phyloP scores from a whole-genome alignment of 2,888 invertebrate genomes.

The Cryptophagus acutangulus region DNA sequence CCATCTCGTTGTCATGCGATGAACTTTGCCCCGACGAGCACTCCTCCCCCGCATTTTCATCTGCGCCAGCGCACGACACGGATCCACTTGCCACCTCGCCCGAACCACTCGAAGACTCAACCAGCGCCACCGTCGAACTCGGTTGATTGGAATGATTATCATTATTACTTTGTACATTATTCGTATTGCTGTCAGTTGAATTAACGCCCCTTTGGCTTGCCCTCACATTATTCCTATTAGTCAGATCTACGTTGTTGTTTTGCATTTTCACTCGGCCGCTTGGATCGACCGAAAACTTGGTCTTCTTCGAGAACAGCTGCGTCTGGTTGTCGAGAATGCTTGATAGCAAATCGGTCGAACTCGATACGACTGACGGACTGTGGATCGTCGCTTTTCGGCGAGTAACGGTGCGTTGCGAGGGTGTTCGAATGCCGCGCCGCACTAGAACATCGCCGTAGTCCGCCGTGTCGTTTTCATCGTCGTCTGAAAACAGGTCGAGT shows the following conservation, averaged over 20 bases:
- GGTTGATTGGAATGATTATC: slow-evolving; percentile 2
- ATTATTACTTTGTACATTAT: not conserved
- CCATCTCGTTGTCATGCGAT: no score
- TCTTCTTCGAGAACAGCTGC: slow-evolving; percentile 62
- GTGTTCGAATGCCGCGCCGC: slow-evolving; percentile 20
- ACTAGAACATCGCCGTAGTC: slow-evolving; percentile 27
- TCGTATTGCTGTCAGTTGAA: slow-evolving; percentile 5
- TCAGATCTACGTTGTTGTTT: slow-evolving; percentile 15
- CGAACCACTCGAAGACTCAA: no score
- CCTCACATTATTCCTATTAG: slow-evolving; percentile 1
- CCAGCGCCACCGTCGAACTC: no score
- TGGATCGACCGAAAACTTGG: slow-evolving; percentile 54
- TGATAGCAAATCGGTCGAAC: slow-evolving; percentile 60
- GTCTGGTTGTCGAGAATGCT: slow-evolving; percentile 68
- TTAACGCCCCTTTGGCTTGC: not conserved
- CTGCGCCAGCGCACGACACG: no score
- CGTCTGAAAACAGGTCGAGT: slow-evolving; percentile 61
- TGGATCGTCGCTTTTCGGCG: slow-evolving; percentile 49
- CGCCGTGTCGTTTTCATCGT: slow-evolving; percentile 20
- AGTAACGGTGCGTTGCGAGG: slow-evolving; percentile 32
- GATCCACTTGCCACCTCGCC: no score
- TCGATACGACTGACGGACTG: slow-evolving; percentile 42
- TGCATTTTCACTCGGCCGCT: slow-evolving; percentile 61
- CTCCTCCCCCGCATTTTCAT: no score
- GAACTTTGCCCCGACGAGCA: no score